These are phyloP conservation scores for Dicycla oo DNA, from an alignment of 2,888 invertebrate genomes.

Conservation along the genomic window DNA sequence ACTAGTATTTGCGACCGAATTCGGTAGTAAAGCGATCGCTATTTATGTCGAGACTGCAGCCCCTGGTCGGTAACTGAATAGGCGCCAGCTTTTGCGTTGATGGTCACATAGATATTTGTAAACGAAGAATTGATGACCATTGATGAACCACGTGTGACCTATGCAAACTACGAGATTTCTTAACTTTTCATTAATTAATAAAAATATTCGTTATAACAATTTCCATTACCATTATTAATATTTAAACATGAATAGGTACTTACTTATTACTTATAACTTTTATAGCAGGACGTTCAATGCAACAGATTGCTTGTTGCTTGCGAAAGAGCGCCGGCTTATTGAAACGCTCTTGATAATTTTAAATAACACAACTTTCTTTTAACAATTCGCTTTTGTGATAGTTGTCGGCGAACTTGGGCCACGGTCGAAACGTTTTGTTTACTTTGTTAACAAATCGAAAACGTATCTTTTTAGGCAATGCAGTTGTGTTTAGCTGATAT, in stretches of 20 bases:
- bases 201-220: background rate
- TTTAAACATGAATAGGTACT: background rate
- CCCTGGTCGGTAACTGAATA: background rate
- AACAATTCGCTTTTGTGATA: slow-evolving; percentile 31
- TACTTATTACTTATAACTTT: background rate
- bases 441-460: slow-evolving; percentile 15
- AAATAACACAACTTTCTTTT: slow-evolving; percentile 49
- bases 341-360: slow-evolving; percentile 38
- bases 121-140: background rate
- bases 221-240: background rate
- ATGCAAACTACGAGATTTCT: background rate
- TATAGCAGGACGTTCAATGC: slow-evolving; percentile 1
- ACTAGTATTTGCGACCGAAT: too few species aligned
- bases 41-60: too few species aligned
- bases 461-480: background rate
- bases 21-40: too few species aligned
- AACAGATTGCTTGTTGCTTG: slow-evolving; percentile 25
- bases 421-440: slow-evolving; percentile 23
- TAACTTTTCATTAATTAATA: background rate
- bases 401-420: slow-evolving; percentile 32
- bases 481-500: too few species aligned
- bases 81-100: background rate
- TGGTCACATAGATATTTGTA: background rate
- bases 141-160: background rate
- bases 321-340: slow-evolving; percentile 6